Evolutionary conservation across 2,797 vertebrate species (phyloP).

Genomic region (Melanogrammus aeglefinus): DNA sequence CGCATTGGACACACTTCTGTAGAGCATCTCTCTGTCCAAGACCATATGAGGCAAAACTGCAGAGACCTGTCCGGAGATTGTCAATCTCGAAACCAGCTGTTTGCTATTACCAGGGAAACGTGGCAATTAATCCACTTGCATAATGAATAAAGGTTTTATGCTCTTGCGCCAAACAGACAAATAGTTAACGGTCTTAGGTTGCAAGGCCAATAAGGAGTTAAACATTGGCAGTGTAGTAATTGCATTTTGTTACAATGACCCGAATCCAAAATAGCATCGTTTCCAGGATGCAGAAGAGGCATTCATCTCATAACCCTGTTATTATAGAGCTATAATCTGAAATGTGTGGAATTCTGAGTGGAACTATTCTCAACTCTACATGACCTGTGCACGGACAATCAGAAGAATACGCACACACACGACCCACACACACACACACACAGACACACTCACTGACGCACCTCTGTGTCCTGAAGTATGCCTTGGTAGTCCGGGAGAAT

Average conservation of each 20-base stretch:
- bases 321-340: neutral
- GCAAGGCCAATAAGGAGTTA: neutral
- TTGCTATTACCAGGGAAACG: neutral
- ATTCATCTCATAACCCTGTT: neutral
- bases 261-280: neutral
- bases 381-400: neutral
- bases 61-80: neutral
- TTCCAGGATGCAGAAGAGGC: neutral
- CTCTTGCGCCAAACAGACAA: neutral
- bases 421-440: conserved; percentile 20
- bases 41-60: conserved; percentile 5
- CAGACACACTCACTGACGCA: conserved; percentile 19
- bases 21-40: neutral
- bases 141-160: neutral
- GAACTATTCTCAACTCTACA: neutral
- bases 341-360: neutral
- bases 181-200: neutral
- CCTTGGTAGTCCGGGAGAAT: conserved; percentile 73
- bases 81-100: neutral
- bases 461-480: conserved; percentile 77
- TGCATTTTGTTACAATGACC: neutral
- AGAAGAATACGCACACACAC: neutral
- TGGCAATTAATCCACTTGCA: conserved; percentile 3
- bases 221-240: neutral
- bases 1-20: neutral